Evolutionary conservation across 53 echinoderm and acorn worm genomes (phyloP).

Genomic region (Astropecten irregularis): DNA sequence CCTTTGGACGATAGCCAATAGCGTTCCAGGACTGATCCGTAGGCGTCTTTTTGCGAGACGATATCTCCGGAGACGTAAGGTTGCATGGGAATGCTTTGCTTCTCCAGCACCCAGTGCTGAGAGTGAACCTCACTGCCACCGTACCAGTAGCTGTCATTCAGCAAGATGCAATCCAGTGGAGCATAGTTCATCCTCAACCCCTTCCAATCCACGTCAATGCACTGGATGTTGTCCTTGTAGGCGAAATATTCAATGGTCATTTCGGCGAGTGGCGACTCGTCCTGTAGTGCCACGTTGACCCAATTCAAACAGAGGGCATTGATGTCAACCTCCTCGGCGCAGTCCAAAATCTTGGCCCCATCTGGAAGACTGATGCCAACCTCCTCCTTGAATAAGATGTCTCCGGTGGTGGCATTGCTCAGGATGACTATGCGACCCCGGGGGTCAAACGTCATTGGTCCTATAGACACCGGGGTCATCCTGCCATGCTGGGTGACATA

Average conservation of each 20-base stretch:
- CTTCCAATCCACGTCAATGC: constrained; percentile 71
- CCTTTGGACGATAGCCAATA: constrained; percentile 90
- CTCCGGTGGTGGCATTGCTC: constrained; percentile 6
- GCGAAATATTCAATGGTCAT: constrained; percentile 57
- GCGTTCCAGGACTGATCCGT: constrained; percentile 82
- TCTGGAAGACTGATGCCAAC: constrained; percentile 60
- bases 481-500: constrained; percentile 88
- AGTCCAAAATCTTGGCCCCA: constrained; percentile 57
- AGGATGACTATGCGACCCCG: constrained; percentile 41
- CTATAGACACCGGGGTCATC: constrained; percentile 62
- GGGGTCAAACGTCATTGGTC: constrained; percentile 67
- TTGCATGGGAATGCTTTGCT: constrained; percentile 81
- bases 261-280: constrained; percentile 50
- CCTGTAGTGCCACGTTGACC: constrained; percentile 60
- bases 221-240: constrained; percentile 50
- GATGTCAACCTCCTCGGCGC: constrained; percentile 6
- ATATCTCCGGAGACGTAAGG: constrained; percentile 73
- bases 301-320: constrained; percentile 73
- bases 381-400: constrained; percentile 44
- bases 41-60: constrained; percentile 43
- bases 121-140: constrained; percentile 73
- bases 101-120: constrained; percentile 80
- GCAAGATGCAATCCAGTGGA: constrained; percentile 73
- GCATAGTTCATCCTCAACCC: constrained; percentile 57
- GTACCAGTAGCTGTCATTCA: constrained; percentile 78